phyloP scores from a whole-genome alignment of 2,797 vertebrate genomes.

The Brotula barbata region DNA sequence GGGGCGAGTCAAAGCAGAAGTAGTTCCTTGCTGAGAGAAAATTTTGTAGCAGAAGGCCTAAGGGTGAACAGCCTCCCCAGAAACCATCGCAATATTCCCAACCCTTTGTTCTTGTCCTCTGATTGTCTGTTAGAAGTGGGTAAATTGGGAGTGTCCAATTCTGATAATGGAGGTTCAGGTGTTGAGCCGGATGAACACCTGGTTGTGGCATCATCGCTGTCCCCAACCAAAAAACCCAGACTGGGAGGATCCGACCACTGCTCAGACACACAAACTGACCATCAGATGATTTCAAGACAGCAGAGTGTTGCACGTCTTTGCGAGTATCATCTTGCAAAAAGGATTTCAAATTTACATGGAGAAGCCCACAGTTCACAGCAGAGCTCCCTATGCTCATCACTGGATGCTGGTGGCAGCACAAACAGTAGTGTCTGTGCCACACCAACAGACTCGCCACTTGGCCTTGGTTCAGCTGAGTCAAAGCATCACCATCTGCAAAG shows the following conservation, averaged over 20 bases:
- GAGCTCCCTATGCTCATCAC: conserved; percentile 90
- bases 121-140: conserved; percentile 71
- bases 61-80: conserved; percentile 50
- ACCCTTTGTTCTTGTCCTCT: conserved; percentile 75
- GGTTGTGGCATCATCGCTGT: conserved; percentile 71
- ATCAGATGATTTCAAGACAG: conserved; percentile 84
- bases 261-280: conserved; percentile 80
- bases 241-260: conserved; percentile 68
- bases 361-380: conserved; percentile 91
- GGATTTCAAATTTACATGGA: conserved; percentile 90
- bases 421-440: conserved; percentile 87
- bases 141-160: conserved; percentile 70
- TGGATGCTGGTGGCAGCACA: conserved; percentile 89
- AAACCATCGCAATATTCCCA: conserved; percentile 72
- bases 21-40: conserved; percentile 53
- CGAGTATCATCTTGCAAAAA: conserved; percentile 91
- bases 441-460: conserved; percentile 87
- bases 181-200: conserved; percentile 82
- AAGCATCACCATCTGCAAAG: conserved; percentile 78
- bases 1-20: conserved; percentile 81
- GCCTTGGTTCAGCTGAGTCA: conserved; percentile 72
- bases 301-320: conserved; percentile 87
- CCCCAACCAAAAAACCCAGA: conserved; percentile 83
- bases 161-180: conserved; percentile 59
- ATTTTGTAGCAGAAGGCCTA: conserved; percentile 30